Evolutionary conservation across 2,888 invertebrate species (phyloP), one percentile per base, ranked within the genome.

Genomic region (Alitta virens): DNA sequence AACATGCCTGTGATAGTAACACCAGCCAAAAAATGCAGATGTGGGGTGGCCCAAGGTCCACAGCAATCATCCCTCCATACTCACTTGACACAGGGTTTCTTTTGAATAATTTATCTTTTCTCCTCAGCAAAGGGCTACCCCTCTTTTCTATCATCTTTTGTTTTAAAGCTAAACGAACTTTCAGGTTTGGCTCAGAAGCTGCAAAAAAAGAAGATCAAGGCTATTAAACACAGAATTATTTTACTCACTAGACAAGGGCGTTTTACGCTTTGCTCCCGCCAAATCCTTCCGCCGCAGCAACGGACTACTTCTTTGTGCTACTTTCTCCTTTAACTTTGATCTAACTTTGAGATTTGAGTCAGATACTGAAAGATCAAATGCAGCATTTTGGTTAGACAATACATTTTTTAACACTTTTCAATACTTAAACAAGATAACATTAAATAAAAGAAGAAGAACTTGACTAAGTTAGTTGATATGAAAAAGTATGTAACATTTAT

Each of bases 101-200:
- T 33, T 33, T 33, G 33, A 33, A 33, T 12, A 33, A 33, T 33
- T 33, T 33, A 33, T 89, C 89, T 83, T 90, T 72, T 60, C 80
- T 92, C 72, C 80, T 76, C 75, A 94, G 88, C 84, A 94, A 88
- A 75, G 95, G 94, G 82, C 94, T 94, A 82, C 92, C 91, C 73
- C 94, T 89, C 85, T 95, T 94, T 33, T 33, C 33, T 62, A 83
- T 79, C 86, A 93, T 91, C 82, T 95, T 94, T 83, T 95, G 92
- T 86, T 94, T 84, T 65, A 83, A 72, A 54, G 80, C 82, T 46
- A 83, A 83, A 69, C 83, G 82, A 62, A 83, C 82, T 74, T 84
- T 84, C 66, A 95, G 88, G 87, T 96, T 95, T 76, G 95, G 94
- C 88, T 95, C 95, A 85, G 95, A 95, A 82, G 94, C 94, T 75